These are phyloP conservation scores for Celastrina argiolus DNA, from an alignment of 2,888 invertebrate genomes.

Conservation along the genomic window DNA sequence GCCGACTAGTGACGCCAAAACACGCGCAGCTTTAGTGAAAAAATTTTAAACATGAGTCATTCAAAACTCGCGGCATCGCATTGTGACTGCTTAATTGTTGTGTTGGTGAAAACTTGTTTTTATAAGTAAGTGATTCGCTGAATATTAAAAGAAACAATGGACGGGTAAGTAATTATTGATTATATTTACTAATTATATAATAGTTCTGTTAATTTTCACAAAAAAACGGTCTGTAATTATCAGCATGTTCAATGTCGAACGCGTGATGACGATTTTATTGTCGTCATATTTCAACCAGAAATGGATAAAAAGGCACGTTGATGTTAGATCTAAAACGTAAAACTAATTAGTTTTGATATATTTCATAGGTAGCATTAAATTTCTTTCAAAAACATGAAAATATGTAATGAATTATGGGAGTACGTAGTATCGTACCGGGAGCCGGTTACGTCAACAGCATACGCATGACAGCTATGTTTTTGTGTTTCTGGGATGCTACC, in stretches of 20 bases:
- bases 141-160: slow-evolving; percentile 11
- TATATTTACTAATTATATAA: slow-evolving; percentile 20
- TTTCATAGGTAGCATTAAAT: slow-evolving; percentile 19
- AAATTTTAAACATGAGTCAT: slow-evolving; percentile 16
- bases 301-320: too few species aligned
- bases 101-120: background rate
- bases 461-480: too few species aligned
- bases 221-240: slow-evolving; percentile 20
- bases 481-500: slow-evolving; percentile 2
- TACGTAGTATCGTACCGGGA: too few species aligned
- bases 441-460: too few species aligned
- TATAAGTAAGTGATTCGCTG: background rate
- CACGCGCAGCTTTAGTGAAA: slow-evolving; percentile 21
- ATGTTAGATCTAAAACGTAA: too few species aligned
- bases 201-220: slow-evolving; percentile 19
- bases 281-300: too few species aligned
- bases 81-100: background rate
- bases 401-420: slow-evolving; percentile 24
- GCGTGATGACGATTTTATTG: too few species aligned
- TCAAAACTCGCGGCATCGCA: slow-evolving; percentile 18
- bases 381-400: slow-evolving; percentile 25
- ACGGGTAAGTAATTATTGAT: slow-evolving; percentile 21
- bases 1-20: slow-evolving; percentile 15
- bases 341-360: too few species aligned
- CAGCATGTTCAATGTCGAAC: too few species aligned